phyloP scores from a whole-genome alignment of 1,140 invertebrate genomes.

The Drosophila nikananu region DNA sequence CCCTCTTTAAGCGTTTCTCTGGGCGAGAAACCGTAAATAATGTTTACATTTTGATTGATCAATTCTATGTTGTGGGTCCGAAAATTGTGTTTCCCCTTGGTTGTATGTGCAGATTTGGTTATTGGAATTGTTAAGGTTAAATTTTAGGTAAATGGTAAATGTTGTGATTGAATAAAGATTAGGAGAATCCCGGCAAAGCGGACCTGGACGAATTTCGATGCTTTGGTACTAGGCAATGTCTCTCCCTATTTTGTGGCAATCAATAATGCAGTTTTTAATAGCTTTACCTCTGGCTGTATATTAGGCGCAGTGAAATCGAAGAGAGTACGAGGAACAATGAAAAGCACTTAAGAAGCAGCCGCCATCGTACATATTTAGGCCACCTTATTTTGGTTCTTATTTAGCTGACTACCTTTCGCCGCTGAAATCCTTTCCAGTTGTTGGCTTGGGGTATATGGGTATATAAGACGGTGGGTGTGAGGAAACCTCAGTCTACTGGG shows the following conservation, averaged over 20 bases:
- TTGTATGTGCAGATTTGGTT: constrained; percentile 28
- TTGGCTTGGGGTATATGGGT: not conserved
- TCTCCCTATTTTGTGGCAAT: not conserved
- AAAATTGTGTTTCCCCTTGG: constrained; percentile 33
- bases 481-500: not conserved
- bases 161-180: constrained; percentile 31
- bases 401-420: constrained; percentile 17
- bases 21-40: constrained; percentile 61
- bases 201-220: not conserved
- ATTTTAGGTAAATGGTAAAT: constrained; percentile 16
- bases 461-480: not conserved
- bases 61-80: constrained; percentile 45
- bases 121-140: constrained; percentile 17
- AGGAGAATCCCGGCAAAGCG: not conserved
- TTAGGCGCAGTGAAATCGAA: constrained; percentile 3
- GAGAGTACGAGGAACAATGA: constrained; percentile 43
- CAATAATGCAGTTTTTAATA: constrained; percentile 18
- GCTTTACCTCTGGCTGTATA: not conserved
- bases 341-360: constrained; percentile 47
- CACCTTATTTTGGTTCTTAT: constrained; percentile 41
- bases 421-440: not conserved
- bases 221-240: not conserved
- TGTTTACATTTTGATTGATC: constrained; percentile 59
- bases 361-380: constrained; percentile 22
- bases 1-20: constrained; percentile 1